phyloP scores from a whole-genome alignment of 1,140 invertebrate genomes.

The Lepidostoma basale region DNA sequence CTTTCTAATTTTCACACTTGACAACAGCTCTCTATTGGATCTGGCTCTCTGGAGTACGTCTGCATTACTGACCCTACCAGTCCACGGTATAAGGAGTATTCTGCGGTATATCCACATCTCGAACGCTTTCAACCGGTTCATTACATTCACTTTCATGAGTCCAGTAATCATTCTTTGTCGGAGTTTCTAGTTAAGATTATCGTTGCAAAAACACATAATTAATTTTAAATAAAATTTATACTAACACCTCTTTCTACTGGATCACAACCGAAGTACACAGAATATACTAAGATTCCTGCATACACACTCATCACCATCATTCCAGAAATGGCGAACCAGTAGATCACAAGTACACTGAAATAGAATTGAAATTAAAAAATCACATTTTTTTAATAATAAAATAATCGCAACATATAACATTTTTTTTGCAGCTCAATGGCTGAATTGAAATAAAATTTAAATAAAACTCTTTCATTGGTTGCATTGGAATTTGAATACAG shows the following conservation, averaged over 20 bases:
- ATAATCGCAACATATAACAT: not conserved
- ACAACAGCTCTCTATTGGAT: no score
- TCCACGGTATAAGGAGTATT: no score
- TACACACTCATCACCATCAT: conserved; percentile 63
- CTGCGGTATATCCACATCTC: no score
- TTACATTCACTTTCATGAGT: no score
- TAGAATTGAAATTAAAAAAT: conserved; percentile 60
- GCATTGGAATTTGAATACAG: not conserved
- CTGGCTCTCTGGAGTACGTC: no score
- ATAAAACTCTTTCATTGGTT: not conserved
- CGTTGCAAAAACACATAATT: no score
- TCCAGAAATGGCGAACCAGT: conserved; percentile 54
- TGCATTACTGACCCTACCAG: no score
- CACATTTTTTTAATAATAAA: not conserved
- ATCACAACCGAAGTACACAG: conserved; percentile 75
- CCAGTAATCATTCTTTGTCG: no score
- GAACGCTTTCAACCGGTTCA: no score
- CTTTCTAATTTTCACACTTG: no score
- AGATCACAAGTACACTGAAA: conserved; percentile 47
- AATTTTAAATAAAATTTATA: no score
- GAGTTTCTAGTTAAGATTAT: no score
- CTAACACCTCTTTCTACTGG: conserved; percentile 69
- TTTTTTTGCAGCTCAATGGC: not conserved
- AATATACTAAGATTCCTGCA: conserved; percentile 74
- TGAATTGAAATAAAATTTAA: not conserved